These are phyloP conservation scores for Lagorchestes hirsutus DNA, from an alignment of 2,797 vertebrate genomes.

Conservation along the genomic window DNA sequence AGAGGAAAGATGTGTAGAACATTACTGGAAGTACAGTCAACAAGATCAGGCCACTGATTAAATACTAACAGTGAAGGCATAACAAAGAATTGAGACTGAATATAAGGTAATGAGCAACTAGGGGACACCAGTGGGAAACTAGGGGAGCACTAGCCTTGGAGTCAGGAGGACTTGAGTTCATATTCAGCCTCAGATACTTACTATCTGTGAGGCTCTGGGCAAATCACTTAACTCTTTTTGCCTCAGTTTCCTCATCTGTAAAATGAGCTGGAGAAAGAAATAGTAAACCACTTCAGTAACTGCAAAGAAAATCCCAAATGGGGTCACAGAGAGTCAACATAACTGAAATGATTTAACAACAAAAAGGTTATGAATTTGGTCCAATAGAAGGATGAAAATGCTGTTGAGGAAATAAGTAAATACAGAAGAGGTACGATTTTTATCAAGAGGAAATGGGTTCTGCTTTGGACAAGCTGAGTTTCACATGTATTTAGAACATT, in stretches of 20 bases:
- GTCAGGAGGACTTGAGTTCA: background rate
- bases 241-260: background rate
- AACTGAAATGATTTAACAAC: background rate
- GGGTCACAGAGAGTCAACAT: background rate
- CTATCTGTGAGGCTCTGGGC: background rate
- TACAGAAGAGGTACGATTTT: background rate
- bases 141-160: background rate
- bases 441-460: background rate
- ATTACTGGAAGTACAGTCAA: background rate
- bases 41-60: background rate
- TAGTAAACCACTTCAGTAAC: too few species aligned
- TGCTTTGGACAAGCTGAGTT: background rate
- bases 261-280: background rate
- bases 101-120: background rate
- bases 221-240: background rate
- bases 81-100: background rate
- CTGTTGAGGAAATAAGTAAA: background rate
- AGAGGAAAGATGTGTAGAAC: background rate
- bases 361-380: background rate
- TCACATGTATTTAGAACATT: background rate
- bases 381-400: background rate
- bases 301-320: background rate
- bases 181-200: background rate
- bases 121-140: too few species aligned
- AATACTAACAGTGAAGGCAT: background rate